Evolutionary conservation across 2,113 vertebrate genomes (phyloP).

Genomic region (Megaleporinus macrocephalus): DNA sequence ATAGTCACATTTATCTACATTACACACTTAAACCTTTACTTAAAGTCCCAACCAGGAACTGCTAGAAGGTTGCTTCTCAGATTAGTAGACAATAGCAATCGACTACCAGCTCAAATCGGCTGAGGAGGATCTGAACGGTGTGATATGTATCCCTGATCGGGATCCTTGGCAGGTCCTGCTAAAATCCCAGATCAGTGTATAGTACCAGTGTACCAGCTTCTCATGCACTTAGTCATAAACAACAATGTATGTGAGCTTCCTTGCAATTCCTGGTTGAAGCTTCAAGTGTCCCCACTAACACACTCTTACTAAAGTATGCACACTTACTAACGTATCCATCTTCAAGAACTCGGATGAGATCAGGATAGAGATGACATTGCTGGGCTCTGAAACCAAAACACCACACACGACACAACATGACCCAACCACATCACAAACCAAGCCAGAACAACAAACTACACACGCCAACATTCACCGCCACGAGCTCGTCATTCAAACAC

Average conservation of each 20-base stretch:
- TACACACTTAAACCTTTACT: background rate
- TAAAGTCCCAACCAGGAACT: background rate
- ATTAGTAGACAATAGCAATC: too few species aligned
- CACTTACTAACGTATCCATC: conserved; percentile 99
- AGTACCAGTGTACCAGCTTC: too few species aligned
- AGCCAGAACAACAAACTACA: conserved; percentile 46
- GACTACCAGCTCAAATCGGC: too few species aligned
- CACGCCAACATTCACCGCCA: conserved; percentile 34
- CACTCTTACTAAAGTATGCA: conserved; percentile 47
- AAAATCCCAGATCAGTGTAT: too few species aligned
- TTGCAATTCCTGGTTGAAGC: background rate
- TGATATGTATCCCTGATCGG: too few species aligned
- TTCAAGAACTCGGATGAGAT: conserved; percentile 99
- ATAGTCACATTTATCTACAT: background rate
- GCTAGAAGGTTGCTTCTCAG: background rate
- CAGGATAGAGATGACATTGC: conserved; percentile 99
- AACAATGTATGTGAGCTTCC: too few species aligned
- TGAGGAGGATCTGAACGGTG: too few species aligned
- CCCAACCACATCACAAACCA: conserved; percentile 66
- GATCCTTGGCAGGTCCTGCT: too few species aligned
- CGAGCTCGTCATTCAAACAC: conserved; percentile 37
- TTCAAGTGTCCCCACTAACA: background rate
- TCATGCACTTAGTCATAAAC: too few species aligned
- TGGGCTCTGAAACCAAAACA: conserved; percentile 92
- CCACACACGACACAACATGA: conserved; percentile 62